phyloP scores from a whole-genome alignment of 1,140 invertebrate genomes.

The Dreissena polymorpha region DNA sequence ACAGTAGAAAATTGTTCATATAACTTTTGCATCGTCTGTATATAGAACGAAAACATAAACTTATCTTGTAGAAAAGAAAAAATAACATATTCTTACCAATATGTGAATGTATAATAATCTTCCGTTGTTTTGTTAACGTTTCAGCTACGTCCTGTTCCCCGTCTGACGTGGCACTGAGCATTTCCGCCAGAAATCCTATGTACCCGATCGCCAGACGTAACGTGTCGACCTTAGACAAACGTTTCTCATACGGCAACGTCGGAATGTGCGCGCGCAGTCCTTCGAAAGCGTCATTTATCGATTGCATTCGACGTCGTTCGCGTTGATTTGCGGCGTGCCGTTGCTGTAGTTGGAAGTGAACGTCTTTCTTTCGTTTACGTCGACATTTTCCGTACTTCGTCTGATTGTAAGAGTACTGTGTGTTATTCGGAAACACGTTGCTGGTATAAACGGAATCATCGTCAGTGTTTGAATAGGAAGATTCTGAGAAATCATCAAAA shows the following conservation, averaged over 20 bases:
- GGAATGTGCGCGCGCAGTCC: conserved; percentile 89
- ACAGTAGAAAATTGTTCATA: too few relatives aligned
- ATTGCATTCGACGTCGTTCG: conserved; percentile 97
- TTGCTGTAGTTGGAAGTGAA: conserved; percentile 89
- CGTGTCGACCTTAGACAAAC: conserved; percentile 98
- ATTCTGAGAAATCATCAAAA: conserved; percentile 53
- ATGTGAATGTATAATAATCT: conserved; percentile 1
- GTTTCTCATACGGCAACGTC: conserved; percentile 99
- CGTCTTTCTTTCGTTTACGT: conserved; percentile 27
- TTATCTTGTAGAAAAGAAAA: too few relatives aligned
- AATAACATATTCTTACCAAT: background rate
- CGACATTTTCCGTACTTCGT: conserved; percentile 41
- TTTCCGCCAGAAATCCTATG: conserved; percentile 97
- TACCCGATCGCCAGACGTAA: conserved; percentile 98
- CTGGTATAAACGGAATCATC: conserved; percentile 40
- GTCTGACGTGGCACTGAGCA: conserved; percentile 90
- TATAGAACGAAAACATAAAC: too few relatives aligned
- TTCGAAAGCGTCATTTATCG: conserved; percentile 98
- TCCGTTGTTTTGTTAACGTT: conserved; percentile 84
- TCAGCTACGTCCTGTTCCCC: conserved; percentile 96
- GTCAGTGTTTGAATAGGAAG: conserved; percentile 50
- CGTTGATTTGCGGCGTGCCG: conserved; percentile 77
- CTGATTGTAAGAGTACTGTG: conserved; percentile 4
- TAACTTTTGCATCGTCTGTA: too few relatives aligned
- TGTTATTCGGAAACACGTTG: conserved; percentile 24